phyloP scores from a whole-genome alignment of 2,888 invertebrate genomes.

The Melolontha melolontha region DNA sequence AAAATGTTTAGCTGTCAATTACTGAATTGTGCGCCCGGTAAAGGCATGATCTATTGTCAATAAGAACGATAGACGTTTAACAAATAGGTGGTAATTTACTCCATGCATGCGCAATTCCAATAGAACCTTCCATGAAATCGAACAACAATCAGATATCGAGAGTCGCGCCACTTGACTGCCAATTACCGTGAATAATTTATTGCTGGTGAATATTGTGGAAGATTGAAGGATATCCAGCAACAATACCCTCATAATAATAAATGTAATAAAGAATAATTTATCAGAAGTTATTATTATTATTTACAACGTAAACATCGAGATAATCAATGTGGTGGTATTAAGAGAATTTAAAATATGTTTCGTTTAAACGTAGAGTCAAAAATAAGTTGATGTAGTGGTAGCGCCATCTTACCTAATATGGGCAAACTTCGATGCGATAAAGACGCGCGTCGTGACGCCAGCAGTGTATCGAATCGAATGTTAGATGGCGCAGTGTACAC shows the following conservation, averaged over 20 bases:
- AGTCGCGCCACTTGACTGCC: conserved; percentile 17
- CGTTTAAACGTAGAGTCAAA: too few species aligned
- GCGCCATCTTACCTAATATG: conserved; percentile 36
- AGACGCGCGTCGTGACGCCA: conserved; percentile 26
- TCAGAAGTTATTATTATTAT: too few species aligned
- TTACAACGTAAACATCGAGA: too few species aligned
- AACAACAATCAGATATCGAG: conserved; percentile 27
- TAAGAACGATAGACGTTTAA: conserved; percentile 26
- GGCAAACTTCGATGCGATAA: conserved; percentile 2
- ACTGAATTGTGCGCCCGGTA: too few species aligned
- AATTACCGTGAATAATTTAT: conserved; percentile 20
- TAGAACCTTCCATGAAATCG: conserved; percentile 27
- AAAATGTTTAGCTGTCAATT: too few species aligned
- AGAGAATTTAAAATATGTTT: too few species aligned
- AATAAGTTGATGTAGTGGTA: not conserved
- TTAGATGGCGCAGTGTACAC: conserved; percentile 18
- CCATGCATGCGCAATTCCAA: conserved; percentile 22
- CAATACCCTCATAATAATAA: too few species aligned
- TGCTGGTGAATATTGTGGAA: not conserved
- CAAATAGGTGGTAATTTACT: conserved; percentile 29
- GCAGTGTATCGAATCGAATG: not conserved
- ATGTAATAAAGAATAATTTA: too few species aligned
- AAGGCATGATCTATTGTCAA: conserved; percentile 4
- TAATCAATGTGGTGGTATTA: too few species aligned
- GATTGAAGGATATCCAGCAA: not conserved